Base-by-base conservation (phyloP, 2,113 vertebrate genomes). In the Dendropsophus ebraccatus region DNA sequence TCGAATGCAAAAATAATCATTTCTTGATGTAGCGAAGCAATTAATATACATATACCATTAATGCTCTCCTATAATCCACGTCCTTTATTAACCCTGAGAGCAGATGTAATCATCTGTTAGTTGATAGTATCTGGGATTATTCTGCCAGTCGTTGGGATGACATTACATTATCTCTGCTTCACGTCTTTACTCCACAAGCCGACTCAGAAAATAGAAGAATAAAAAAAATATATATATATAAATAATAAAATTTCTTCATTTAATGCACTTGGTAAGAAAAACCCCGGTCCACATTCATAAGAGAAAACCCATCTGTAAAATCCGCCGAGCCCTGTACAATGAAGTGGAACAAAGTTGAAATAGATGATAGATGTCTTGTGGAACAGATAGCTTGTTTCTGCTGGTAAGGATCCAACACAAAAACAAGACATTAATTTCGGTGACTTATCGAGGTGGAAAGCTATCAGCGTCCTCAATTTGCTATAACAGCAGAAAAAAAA, bases 381-480 rank as follows among this genome's bases (percentile, higher is more conserved):
- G 76, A 79, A 45, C 47, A 52, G n/a, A 67, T 56, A 60, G 23
- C 37, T 81, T 86, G 50, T 84, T 80, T 73, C 37, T 80, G 58
- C 16, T 56, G 35, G 28, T 54, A 79, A 79, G 50, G 25, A 78
- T 28, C 21, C 47, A n/a, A 56, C 70, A 81, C 19, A 25, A 65
- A 70, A 86, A 56, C 32, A 81, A 72, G 60, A 86, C 52, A 81
- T 86, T 86, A 28, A 72, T 86, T 60, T 73, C 17, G 10, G 49
- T 47, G 70, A 80, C 62, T 86, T 72, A 85, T 28, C 23, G 84
- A 79, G 75, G 77, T 56, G 77, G 84, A 81, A 72, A 81, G 30
- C 60, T 56, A 70, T 67, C 73, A 37, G 84, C 13, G 21, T 37
- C 60, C 30, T 54, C 62, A 45, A 69, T 52, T 23, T 67, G 58